phyloP scores from a whole-genome alignment of 2,797 vertebrate genomes.

The Alcedo atthis region DNA sequence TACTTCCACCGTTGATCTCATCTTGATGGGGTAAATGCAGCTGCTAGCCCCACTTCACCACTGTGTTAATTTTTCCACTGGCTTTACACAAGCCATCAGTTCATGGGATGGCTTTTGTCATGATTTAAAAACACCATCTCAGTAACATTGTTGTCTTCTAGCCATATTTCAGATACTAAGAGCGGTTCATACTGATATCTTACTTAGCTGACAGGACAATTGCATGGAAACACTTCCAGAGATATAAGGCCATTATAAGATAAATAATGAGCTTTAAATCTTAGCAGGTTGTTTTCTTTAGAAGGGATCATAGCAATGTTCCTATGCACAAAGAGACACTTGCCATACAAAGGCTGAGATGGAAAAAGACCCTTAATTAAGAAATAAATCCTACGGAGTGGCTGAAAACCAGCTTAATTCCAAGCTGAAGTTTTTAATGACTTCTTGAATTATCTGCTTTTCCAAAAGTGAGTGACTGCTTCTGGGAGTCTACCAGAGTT shows the following conservation, averaged over 20 bases:
- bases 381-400: conserved; percentile 26
- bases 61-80: conserved; percentile 1
- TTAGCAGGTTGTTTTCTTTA: conserved; percentile 43
- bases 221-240: conserved; percentile 42
- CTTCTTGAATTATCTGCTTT: conserved; percentile 55
- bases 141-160: conserved; percentile 37
- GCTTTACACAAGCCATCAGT: conserved; percentile 8
- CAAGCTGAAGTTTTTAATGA: conserved; percentile 23
- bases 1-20: not conserved
- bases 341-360: not conserved
- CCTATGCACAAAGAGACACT: not conserved
- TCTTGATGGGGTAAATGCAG: not conserved
- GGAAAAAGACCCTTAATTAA: not conserved
- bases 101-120: conserved; percentile 6
- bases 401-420: conserved; percentile 13
- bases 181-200: conserved; percentile 37
- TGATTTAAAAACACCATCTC: conserved; percentile 35
- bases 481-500: not conserved
- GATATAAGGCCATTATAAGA: conserved; percentile 6
- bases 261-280: conserved; percentile 41
- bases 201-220: conserved; percentile 46
- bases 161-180: conserved; percentile 38
- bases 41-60: not conserved
- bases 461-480: conserved; percentile 34
- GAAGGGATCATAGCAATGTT: not conserved